Evolutionary conservation across 2,113 vertebrate genomes (phyloP).

Genomic region (Coreoperca whiteheadi): DNA sequence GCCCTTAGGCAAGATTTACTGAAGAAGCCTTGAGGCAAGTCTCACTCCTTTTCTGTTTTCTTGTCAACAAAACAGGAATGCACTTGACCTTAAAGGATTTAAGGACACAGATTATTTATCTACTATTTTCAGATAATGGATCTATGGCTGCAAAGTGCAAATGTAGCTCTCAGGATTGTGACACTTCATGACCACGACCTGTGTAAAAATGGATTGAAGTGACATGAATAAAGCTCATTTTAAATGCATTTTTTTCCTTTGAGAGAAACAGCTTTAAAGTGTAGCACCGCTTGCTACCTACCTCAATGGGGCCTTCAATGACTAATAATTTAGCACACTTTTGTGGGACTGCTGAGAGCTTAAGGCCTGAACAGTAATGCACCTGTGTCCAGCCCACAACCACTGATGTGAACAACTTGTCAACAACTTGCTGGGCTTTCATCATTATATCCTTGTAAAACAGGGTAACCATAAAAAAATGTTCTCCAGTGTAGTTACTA

Average conservation of each 20-base stretch:
- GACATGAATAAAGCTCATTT: conserved; percentile 3
- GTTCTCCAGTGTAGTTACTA: conserved; percentile 5
- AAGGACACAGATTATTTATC: background rate
- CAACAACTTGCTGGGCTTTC: conserved; percentile 33
- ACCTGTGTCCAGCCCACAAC: conserved; percentile 18
- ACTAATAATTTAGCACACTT: conserved; percentile 30
- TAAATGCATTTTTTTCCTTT: conserved; percentile 1
- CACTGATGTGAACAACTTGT: conserved; percentile 39
- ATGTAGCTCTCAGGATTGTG: background rate
- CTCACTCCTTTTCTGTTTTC: background rate
- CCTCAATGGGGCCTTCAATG: background rate
- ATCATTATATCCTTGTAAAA: conserved; percentile 44
- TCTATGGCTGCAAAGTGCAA: background rate
- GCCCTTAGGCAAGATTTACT: conserved; percentile 34
- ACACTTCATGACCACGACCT: background rate
- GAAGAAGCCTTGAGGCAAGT: conserved; percentile 21
- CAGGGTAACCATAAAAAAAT: conserved; percentile 15
- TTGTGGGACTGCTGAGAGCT: conserved; percentile 2
- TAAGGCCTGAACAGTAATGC: conserved; percentile 15
- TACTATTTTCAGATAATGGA: background rate
- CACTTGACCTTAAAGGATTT: background rate
- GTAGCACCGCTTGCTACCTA: background rate
- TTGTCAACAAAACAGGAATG: conserved; percentile 3
- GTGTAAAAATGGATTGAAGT: background rate
- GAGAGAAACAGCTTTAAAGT: background rate